Base-by-base conservation (phyloP, 1,140 invertebrate genomes). In the Meloidogyne exigua region DNA sequence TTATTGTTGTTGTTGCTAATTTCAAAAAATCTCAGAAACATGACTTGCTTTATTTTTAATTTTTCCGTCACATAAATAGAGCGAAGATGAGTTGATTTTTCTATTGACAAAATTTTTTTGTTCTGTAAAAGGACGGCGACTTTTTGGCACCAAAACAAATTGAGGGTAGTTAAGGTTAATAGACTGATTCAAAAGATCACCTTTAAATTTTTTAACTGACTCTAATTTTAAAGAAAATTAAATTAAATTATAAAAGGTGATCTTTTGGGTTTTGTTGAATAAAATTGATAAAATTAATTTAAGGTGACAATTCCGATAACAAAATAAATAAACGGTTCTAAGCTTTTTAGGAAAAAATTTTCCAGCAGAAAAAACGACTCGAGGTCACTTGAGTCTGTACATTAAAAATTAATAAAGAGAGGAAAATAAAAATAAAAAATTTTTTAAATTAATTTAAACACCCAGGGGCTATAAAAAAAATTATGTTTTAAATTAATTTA, bases 91-190 rank as follows among this genome's bases (percentile, higher is more conserved):
- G 18, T 9, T 57, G 18, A n/a, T 57, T 57, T 57, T 57, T 57
- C n/a, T 15, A n/a, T 57, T 57, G 49, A 57, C 18, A n/a, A n/a
- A n/a, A n/a, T 57, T 57, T 57, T 57, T 57, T 57, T 57, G 18
- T n/a, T 57, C 49, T 57, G 4, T 57, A 57, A 57, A 57, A 57
- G 49, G 49, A 57, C 49, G 44, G 44, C 44, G 49, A 57, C 49
- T n/a, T 57, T 57, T 57, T 57, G 49, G 49, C 49, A 57, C 49
- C 49, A 57, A 57, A 57, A 57, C 49, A 57, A 57, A 57, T 57
- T 57, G 49, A 57, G 49, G 49, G 49, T 57, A 57, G 9, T 57
- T 57, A 57, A 57, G 49, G 49, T 57, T 57, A 57, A 1, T 3
- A 15, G 44, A 15, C 13, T 18, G 5, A 49, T 15, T 18, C 15